A percentile compares a stretch with the other conserved stretches of the same genome.
phyloP scores from a whole-genome alignment of 2,113 vertebrate genomes.

The Corydoras maculifer region DNA sequence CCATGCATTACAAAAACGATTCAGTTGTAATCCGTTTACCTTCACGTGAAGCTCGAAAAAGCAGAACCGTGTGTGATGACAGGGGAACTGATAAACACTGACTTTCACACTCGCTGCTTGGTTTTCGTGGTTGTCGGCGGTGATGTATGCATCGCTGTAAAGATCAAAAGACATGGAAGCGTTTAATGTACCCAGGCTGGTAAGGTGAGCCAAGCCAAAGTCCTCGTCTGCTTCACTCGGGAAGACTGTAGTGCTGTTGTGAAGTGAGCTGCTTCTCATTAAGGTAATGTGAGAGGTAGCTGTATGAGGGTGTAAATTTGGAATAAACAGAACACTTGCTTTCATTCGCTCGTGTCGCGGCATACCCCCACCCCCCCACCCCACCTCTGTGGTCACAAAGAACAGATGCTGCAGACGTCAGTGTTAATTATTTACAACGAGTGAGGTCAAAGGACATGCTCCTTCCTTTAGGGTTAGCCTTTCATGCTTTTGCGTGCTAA shows the following conservation, averaged over 20 bases:
- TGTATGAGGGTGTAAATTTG: conserved; percentile 14
- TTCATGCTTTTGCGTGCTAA: conserved; percentile 21
- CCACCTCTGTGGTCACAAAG: not conserved
- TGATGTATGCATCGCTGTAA: conserved; percentile 13
- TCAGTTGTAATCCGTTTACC: too few relatives aligned
- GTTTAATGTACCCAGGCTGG: conserved; percentile 6
- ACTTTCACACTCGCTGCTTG: conserved; percentile 11
- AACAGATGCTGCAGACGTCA: conserved; percentile 41
- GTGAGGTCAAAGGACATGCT: conserved; percentile 29
- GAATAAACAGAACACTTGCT: conserved; percentile 42
- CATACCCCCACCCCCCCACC: too few relatives aligned
- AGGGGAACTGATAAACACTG: conserved; percentile 6
- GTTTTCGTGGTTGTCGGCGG: conserved; percentile 2
- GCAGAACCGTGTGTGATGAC: conserved; percentile 6
- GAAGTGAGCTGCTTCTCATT: not conserved
- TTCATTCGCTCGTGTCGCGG: not conserved
- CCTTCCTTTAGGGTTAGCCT: conserved; percentile 28
- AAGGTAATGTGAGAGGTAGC: conserved; percentile 6
- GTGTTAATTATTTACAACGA: conserved; percentile 54
- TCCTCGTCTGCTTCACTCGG: not conserved
- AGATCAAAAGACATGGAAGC: conserved; percentile 17
- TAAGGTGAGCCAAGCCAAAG: not conserved
- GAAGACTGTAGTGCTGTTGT: not conserved
- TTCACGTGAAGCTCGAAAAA: not conserved
- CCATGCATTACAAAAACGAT: too few relatives aligned